Conservation (phyloP, 2,797 vertebrate genomes). For the Microhierax caerulescens region DNA sequence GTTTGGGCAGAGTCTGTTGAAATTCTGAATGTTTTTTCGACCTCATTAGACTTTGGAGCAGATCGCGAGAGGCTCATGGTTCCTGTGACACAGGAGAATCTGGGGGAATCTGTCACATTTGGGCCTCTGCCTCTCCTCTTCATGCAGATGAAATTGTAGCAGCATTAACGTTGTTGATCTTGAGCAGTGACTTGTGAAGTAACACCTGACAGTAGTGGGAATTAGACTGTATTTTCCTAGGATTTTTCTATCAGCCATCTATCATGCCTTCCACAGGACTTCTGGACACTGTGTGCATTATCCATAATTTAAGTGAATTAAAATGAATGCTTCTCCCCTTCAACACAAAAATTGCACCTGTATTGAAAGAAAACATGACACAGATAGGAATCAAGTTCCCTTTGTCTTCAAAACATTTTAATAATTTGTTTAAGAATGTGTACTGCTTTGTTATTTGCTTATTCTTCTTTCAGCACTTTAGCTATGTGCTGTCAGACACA, state of each 20-base stretch:
- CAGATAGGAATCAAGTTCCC: neutral
- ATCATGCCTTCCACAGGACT: neutral
- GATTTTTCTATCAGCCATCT: neutral
- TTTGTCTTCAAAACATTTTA: neutral
- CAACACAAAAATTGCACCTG: neutral
- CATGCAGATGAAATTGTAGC: neutral
- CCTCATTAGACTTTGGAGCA: neutral
- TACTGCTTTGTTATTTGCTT: neutral
- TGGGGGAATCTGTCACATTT: fast-evolving
- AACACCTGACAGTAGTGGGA: neutral
- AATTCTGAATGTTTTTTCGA: neutral
- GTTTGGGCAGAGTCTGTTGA: neutral
- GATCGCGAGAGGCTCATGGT: fast-evolving
- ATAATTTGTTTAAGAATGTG: neutral
- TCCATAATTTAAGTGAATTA: neutral
- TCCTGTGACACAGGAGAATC: neutral
- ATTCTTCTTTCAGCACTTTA: neutral
- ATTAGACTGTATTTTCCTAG: neutral
- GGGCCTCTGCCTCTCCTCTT: neutral
- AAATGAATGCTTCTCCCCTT: neutral
- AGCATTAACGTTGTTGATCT: fast-evolving
- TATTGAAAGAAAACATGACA: neutral
- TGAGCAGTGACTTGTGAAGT: neutral
- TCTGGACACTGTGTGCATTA: neutral
- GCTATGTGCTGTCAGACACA: neutral